phyloP scores from a whole-genome alignment of 2,113 vertebrate species.

The Cebus imitator region DNA sequence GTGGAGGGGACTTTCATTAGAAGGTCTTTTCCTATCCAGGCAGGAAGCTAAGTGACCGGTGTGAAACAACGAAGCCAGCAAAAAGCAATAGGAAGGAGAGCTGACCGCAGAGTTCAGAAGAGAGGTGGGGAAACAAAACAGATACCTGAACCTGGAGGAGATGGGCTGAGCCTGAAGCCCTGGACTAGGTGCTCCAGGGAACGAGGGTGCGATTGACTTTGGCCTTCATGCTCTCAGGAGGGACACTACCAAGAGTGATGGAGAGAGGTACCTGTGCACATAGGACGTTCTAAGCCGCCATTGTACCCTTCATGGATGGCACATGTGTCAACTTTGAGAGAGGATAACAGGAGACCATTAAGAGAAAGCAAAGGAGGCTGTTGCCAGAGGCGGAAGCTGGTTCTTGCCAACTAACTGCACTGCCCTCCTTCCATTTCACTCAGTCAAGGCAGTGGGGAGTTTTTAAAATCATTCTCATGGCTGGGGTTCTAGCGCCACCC shows the following conservation, averaged over 20 bases:
- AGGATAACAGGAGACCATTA: background rate
- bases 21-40: background rate
- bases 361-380: background rate
- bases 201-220: no score
- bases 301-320: background rate
- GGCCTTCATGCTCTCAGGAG: no score
- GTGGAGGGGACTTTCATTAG: conserved; percentile 34
- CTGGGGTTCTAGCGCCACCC: background rate
- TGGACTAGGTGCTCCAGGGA: background rate
- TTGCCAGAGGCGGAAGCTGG: background rate
- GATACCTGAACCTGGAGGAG: background rate
- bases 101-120: background rate
- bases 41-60: conserved; percentile 35
- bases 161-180: background rate
- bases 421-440: background rate
- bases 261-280: no score
- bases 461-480: accelerated
- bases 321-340: accelerated
- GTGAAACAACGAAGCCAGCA: conserved; percentile 16
- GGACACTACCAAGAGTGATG: background rate
- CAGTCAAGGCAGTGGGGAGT: background rate
- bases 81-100: background rate
- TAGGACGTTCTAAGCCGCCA: accelerated
- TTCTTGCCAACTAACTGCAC: background rate
- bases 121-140: background rate